Evolutionary conservation across 2,888 invertebrate species (phyloP).

Genomic region (Teleiodes luculella): DNA sequence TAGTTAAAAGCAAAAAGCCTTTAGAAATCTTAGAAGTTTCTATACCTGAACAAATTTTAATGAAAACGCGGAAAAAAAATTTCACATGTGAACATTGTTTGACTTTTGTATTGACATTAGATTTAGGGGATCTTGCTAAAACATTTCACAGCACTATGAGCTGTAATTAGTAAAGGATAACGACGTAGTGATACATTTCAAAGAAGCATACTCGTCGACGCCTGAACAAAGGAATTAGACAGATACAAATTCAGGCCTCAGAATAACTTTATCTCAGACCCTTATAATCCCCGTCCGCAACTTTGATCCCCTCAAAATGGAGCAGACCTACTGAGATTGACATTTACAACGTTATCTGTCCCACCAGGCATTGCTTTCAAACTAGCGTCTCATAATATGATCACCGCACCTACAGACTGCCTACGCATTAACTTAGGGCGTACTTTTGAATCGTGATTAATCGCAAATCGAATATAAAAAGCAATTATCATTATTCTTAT

Average conservation of each 20-base stretch:
- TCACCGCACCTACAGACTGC: conserved; percentile 23
- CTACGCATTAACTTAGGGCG: neutral
- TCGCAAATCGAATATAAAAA: too few relatives aligned
- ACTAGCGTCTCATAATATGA: conserved; percentile 46
- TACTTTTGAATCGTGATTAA: too few relatives aligned
- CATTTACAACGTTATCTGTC: conserved; percentile 69
- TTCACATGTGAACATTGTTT: too few relatives aligned
- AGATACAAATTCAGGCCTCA: conserved; percentile 67
- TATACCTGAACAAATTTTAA: too few relatives aligned
- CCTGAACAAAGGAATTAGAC: conserved; percentile 53
- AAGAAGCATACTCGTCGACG: conserved; percentile 36
- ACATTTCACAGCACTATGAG: too few relatives aligned
- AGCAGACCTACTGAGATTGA: conserved; percentile 68
- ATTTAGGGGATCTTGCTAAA: too few relatives aligned
- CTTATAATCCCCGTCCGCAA: conserved; percentile 74
- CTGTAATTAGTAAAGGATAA: conserved; percentile 29
- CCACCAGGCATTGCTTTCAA: conserved; percentile 56
- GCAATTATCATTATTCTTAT: too few relatives aligned
- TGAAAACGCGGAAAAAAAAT: too few relatives aligned
- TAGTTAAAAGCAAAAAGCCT: too few relatives aligned
- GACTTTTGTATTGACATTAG: too few relatives aligned
- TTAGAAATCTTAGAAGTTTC: too few relatives aligned
- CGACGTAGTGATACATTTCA: conserved; percentile 10
- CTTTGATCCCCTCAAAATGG: conserved; percentile 72
- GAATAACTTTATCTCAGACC: conserved; percentile 73